phyloP scores from a whole-genome alignment of 2,113 vertebrate genomes.

The Casuarius casuarius region DNA sequence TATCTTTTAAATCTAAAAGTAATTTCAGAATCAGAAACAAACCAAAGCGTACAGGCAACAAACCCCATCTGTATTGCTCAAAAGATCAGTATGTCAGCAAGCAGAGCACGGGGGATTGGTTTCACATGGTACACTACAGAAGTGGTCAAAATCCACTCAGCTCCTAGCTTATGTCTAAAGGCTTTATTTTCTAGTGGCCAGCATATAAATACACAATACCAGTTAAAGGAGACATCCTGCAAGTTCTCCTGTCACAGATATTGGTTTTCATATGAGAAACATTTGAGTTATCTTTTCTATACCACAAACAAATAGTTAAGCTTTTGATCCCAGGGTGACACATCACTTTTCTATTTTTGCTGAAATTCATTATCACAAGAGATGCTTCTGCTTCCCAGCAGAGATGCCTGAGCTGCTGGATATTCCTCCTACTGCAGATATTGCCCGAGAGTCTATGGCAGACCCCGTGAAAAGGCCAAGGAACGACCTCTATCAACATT shows the following conservation, averaged over 20 bases:
- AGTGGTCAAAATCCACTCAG: background rate
- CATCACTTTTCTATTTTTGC: background rate
- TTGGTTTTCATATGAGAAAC: background rate
- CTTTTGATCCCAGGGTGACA: background rate
- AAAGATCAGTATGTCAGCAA: background rate
- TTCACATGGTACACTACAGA: background rate
- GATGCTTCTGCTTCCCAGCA: background rate
- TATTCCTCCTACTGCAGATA: background rate
- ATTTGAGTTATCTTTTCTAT: background rate
- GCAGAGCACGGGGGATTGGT: accelerated
- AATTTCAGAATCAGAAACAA: background rate
- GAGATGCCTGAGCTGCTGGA: background rate
- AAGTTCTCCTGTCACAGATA: background rate
- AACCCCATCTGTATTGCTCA: background rate
- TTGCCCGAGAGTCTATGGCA: no score
- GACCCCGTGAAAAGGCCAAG: background rate
- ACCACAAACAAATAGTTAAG: background rate
- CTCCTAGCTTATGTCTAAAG: background rate
- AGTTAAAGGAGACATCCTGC: background rate
- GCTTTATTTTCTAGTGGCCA: background rate
- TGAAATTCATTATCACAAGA: background rate
- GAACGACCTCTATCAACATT: background rate
- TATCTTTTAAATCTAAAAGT: background rate
- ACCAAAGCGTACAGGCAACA: background rate
- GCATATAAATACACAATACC: background rate